Base-by-base conservation (phyloP, 2,888 invertebrate genomes). In the Caenorhabditis sp. region DNA sequence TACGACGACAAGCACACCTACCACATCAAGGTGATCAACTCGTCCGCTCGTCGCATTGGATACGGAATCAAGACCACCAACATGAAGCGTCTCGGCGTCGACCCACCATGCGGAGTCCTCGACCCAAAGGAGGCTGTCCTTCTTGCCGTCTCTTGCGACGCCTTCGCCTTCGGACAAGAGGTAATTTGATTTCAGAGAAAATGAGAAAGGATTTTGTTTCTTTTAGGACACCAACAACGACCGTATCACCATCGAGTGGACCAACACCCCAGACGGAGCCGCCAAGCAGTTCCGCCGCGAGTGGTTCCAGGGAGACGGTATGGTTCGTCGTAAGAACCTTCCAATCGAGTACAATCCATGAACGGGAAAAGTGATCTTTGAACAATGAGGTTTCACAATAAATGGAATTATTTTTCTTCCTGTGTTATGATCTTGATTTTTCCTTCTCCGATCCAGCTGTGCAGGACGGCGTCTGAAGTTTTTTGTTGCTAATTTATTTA, bases 61-160 rank as follows among this genome's bases (percentile, higher is more conserved):
- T 90, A 86, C 84, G 90, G 89, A 59, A 85, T 90, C 87, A 90
- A 90, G 88, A 90, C 89, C 38, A 90, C 88, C 84, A 90, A 90
- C 85, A 86, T 89, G 87, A 86, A 86, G 82, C 85, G 90, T 72
- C 86, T 90, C 66, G 86, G 85, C 49, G 87, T 88, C 49, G 90
- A 90, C 69, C 89, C 89, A 54, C 87, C 87, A 66, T 85, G 87
- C 14, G 61, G 61, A 90, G 79, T 68, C 73, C 70, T 82, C 79
- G 66, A 79, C 41, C 61, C 61, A 41, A 61, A 61, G 61, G 61
- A 61, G 61, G 61, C 61, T 61, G 61, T 61, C 24, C 61, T 89
- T 54, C 80, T 90, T 79, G 89, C 89, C 75, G 88, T 90, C 85
- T 88, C 87, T 22, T 89, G 90, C 84, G 90, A 89, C 66, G 77